Evolutionary conservation across 2,888 invertebrate genomes (phyloP), one percentile per base, ranked within the genome.

Genomic region (Bursaphelenchus okinawaensis): DNA sequence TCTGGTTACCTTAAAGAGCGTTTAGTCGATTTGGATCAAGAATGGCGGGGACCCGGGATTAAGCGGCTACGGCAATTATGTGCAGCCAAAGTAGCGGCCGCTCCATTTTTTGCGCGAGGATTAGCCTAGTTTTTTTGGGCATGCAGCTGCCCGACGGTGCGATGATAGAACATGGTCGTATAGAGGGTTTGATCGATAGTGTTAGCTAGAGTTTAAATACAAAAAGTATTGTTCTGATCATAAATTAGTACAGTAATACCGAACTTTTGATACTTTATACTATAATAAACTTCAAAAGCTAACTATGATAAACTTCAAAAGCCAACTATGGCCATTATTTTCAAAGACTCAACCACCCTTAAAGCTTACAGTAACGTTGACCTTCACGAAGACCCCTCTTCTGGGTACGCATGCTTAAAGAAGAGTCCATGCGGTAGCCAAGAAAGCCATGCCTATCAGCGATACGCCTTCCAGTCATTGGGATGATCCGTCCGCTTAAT

Each of bases 221-320:
- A n/a, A n/a, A n/a, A n/a, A n/a, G n/a, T n/a, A n/a, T n/a, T n/a
- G n/a, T n/a, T n/a, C n/a, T n/a, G n/a, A n/a, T n/a, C n/a, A n/a
- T n/a, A n/a, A n/a, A n/a, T n/a, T n/a, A n/a, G n/a, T n/a, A n/a
- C n/a, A n/a, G n/a, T n/a, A n/a, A n/a, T n/a, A n/a, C n/a, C n/a
- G n/a, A n/a, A n/a, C n/a, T n/a, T n/a, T n/a, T n/a, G n/a, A n/a
- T n/a, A n/a, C 19, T 54, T 54, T 12, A 20, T 12, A 12, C 12
- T 20, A 9, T 54, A 54, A 16, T 54, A 12, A 19, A 54, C 12
- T 19, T 16, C 55, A 19, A 54, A 12, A n/a, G 12, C 55, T 9
- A 54, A 8, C 28, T 56, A 28, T 31, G 50, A 56, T 23, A 28
- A 56, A 24, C 22, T 56, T 27, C 57, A 24, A 8, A 56, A 56